These are phyloP conservation scores for Aplocera efformata DNA, from an alignment of 2,888 invertebrate genomes.

Conservation along the genomic window DNA sequence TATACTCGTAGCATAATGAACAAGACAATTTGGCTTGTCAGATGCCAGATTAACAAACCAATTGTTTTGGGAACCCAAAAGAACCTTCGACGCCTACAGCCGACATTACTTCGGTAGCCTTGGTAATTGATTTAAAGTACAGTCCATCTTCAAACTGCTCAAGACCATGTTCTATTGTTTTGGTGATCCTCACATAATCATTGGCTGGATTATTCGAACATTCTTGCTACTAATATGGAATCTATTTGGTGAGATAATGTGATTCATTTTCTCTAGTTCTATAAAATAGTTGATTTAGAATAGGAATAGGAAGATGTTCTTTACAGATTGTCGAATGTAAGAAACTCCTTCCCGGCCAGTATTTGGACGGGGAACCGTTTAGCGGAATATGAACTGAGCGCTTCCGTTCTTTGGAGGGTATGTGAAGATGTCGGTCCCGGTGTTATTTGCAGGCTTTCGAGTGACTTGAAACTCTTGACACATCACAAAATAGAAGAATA, in stretches of 20 bases:
- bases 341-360: too few species aligned
- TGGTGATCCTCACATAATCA: slow-evolving; percentile 25
- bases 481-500: too few species aligned
- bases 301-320: too few species aligned
- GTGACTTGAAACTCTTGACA: too few species aligned
- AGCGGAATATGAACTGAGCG: too few species aligned
- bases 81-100: slow-evolving; percentile 45
- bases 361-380: too few species aligned
- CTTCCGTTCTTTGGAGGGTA: too few species aligned
- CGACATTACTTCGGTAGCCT: slow-evolving; percentile 15
- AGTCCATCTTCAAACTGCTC: slow-evolving; percentile 34
- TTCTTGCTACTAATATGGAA: slow-evolving; percentile 34
- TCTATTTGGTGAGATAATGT: slow-evolving; percentile 41
- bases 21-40: slow-evolving; percentile 12
- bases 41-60: slow-evolving; percentile 1
- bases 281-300: too few species aligned
- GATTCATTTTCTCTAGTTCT: neutral
- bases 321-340: too few species aligned
- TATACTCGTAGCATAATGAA: too few species aligned
- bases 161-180: slow-evolving; percentile 41
- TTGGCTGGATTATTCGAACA: slow-evolving; percentile 28
- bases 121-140: slow-evolving; percentile 33
- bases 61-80: slow-evolving; percentile 17
- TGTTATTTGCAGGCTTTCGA: too few species aligned
- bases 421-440: too few species aligned